Percentiles rank a stretch among this genome's conserved stretches.
phyloP scores from a whole-genome alignment of 2,113 vertebrate species.

The Sprattus sprattus region DNA sequence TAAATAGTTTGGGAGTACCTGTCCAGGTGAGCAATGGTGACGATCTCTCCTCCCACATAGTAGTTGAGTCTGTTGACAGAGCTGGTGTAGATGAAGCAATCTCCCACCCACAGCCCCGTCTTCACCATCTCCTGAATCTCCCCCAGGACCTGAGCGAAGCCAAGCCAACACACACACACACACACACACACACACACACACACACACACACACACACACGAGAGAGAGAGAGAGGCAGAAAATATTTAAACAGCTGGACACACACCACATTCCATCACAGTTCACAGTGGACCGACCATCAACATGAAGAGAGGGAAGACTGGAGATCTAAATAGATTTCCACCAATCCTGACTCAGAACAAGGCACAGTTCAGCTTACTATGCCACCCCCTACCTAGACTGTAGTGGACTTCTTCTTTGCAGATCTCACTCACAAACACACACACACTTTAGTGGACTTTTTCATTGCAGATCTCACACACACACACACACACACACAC shows the following conservation, averaged over 20 bases:
- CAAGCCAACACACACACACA: conserved; percentile 23
- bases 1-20: conserved; percentile 67
- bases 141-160: conserved; percentile 83
- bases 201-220: too few relatives aligned
- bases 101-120: conserved; percentile 96
- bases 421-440: too few relatives aligned
- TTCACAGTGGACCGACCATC: neutral
- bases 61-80: conserved; percentile 99
- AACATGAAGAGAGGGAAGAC: neutral
- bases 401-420: neutral
- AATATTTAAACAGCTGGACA: neutral
- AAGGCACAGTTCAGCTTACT: neutral
- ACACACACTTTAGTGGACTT: too few relatives aligned
- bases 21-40: conserved; percentile 97
- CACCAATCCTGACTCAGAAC: neutral
- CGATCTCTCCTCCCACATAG: conserved; percentile 97
- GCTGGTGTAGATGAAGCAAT: conserved; percentile 99
- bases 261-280: conserved; percentile 5
- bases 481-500: too few relatives aligned
- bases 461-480: neutral
- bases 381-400: neutral
- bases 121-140: conserved; percentile 98
- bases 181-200: conserved; percentile 7
- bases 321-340: neutral
- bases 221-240: neutral